Evolutionary conservation across 1,140 invertebrate species (phyloP).

Genomic region (Brachionus rotundiformis): DNA sequence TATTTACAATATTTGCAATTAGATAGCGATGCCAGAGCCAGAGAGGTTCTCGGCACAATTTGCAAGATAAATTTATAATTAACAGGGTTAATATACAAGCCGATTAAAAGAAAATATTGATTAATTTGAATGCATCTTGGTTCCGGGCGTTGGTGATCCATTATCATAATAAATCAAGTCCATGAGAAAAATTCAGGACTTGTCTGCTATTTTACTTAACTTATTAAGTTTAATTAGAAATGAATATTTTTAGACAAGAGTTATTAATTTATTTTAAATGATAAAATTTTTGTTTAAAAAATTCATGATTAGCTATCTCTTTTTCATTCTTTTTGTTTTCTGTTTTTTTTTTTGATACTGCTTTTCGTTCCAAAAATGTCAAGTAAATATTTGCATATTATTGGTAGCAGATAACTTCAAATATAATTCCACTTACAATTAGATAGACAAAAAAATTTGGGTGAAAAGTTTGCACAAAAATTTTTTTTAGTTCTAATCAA

Average conservation of each 20-base stretch:
- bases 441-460: background rate
- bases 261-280: background rate
- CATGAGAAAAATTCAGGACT: background rate
- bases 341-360: no score
- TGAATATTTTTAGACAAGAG: background rate
- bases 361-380: slow-evolving; percentile 24
- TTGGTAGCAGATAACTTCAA: background rate
- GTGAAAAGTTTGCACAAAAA: slow-evolving; percentile 8
- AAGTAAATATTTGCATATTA: slow-evolving; percentile 35
- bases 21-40: slow-evolving; percentile 2
- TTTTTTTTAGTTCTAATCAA: slow-evolving; percentile 12
- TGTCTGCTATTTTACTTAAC: background rate
- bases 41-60: background rate
- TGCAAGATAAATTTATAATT: background rate
- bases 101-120: slow-evolving; percentile 19
- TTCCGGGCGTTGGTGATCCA: background rate
- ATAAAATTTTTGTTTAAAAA: slow-evolving; percentile 28
- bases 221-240: slow-evolving; percentile 23
- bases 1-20: background rate
- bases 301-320: slow-evolving; percentile 16
- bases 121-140: background rate
- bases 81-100: background rate
- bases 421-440: background rate
- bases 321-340: background rate
- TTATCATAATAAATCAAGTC: slow-evolving; percentile 37